Percentiles rank a stretch among this genome's conserved stretches.
phyloP scores from a whole-genome alignment of 2,797 vertebrate genomes.

The Platalea minor region DNA sequence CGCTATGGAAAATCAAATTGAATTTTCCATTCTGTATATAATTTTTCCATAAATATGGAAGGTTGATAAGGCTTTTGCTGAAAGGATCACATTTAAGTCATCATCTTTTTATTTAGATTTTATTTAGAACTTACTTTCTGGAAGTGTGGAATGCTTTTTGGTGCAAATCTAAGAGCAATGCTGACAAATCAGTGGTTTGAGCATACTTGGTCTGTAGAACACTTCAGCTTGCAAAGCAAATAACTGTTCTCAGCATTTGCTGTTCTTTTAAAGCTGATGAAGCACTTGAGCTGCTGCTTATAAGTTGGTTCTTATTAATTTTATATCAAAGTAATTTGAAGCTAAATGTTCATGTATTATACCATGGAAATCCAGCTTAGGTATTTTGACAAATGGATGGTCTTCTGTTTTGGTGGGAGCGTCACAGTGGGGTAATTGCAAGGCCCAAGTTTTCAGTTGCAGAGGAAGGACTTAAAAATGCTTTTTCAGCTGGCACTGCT shows the following conservation, averaged over 20 bases:
- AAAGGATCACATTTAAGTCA: neutral
- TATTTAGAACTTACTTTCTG: neutral
- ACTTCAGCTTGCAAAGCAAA: neutral
- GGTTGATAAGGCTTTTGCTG: neutral
- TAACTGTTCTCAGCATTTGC: neutral
- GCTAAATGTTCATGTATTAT: neutral
- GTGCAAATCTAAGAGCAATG: neutral
- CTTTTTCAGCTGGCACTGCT: neutral
- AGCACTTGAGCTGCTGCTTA: neutral
- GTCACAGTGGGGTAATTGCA: neutral
- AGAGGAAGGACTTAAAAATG: neutral
- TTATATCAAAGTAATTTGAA: neutral
- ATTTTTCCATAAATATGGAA: neutral
- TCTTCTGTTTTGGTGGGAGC: neutral
- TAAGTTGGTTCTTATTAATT: neutral
- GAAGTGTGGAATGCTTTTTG: neutral
- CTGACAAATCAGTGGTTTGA: constrained; percentile 1
- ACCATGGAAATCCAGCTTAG: neutral
- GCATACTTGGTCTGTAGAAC: neutral
- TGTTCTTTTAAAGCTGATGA: neutral
- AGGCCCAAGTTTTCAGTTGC: neutral
- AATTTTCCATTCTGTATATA: neutral
- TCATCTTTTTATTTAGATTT: neutral
- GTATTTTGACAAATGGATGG: neutral
- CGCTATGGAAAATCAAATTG: neutral